Conservation (phyloP, 2,888 invertebrate genomes). For the Argyra leucocephala region DNA sequence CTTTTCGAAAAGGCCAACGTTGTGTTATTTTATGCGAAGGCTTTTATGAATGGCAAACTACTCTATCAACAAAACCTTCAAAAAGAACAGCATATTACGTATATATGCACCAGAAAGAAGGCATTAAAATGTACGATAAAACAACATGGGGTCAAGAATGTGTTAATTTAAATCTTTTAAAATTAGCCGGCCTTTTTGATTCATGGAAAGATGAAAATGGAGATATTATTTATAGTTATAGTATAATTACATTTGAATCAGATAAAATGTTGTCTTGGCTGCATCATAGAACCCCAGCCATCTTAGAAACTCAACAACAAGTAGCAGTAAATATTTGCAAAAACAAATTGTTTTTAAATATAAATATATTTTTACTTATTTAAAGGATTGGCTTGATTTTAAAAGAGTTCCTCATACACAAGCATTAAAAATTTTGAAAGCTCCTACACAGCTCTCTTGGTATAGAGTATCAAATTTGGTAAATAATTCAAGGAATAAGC, state of each 20-base stretch:
- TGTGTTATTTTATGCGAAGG: slow-evolving; percentile 74
- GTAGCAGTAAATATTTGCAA: slow-evolving; percentile 46
- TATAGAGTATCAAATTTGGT: slow-evolving; percentile 62
- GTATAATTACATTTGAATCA: slow-evolving; percentile 68
- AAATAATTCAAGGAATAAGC: slow-evolving; percentile 63
- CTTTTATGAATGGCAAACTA: slow-evolving; percentile 73
- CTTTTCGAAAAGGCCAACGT: slow-evolving; percentile 59
- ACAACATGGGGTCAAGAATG: slow-evolving; percentile 48
- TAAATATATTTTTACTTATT: slow-evolving; percentile 15
- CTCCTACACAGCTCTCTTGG: slow-evolving; percentile 50
- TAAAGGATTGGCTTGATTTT: slow-evolving; percentile 59
- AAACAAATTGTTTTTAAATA: slow-evolving; percentile 8
- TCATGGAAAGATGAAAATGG: slow-evolving; percentile 53
- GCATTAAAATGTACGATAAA: slow-evolving; percentile 48
- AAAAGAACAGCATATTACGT: slow-evolving; percentile 66
- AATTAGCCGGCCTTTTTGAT: slow-evolving; percentile 69
- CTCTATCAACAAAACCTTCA: slow-evolving; percentile 51
- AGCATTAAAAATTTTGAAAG: slow-evolving; percentile 46
- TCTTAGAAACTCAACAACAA: slow-evolving; percentile 58
- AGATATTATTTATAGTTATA: slow-evolving; percentile 58
- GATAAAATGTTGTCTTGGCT: slow-evolving; percentile 58
- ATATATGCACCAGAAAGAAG: slow-evolving; percentile 52
- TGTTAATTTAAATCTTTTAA: slow-evolving; percentile 48
- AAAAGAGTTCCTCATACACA: slow-evolving; percentile 46
- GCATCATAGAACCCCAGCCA: slow-evolving; percentile 73